Evolutionary conservation across 2,797 vertebrate species (phyloP).

Genomic region (Paedocypris micromegethes): DNA sequence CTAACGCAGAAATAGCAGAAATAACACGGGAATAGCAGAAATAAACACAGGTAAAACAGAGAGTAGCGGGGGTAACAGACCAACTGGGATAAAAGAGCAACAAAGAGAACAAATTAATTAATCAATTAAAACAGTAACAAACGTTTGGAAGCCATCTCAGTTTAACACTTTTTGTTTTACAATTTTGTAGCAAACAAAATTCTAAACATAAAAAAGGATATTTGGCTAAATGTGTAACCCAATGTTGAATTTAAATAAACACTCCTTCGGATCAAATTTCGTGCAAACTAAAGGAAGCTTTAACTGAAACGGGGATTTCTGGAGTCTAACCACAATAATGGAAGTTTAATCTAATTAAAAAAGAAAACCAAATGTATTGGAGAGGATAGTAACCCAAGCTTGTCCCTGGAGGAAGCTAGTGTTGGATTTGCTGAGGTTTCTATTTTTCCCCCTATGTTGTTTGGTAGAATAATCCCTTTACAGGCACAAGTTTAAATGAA

Average conservation of each 20-base stretch:
- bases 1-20: no score
- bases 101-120: no score
- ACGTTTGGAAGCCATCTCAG: no score
- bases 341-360: constrained; percentile 54
- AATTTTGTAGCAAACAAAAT: no score
- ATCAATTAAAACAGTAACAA: no score
- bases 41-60: no score
- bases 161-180: no score
- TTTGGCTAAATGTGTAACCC: neutral
- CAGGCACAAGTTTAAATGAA: constrained; percentile 44
- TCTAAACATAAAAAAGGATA: no score
- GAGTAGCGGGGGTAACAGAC: no score
- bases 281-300: constrained; percentile 36
- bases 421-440: constrained; percentile 43
- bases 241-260: constrained; percentile 10
- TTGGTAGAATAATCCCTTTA: constrained; percentile 58
- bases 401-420: constrained; percentile 41
- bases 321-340: constrained; percentile 50
- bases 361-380: constrained; percentile 50
- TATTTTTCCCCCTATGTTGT: constrained; percentile 42
- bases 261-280: constrained; percentile 41
- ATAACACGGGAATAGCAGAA: no score
- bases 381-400: constrained; percentile 47
- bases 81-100: no score
- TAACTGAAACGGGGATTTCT: constrained; percentile 41